Base-by-base conservation (phyloP, 1,140 invertebrate species). In the Venustaconcha ellipsiformis region DNA sequence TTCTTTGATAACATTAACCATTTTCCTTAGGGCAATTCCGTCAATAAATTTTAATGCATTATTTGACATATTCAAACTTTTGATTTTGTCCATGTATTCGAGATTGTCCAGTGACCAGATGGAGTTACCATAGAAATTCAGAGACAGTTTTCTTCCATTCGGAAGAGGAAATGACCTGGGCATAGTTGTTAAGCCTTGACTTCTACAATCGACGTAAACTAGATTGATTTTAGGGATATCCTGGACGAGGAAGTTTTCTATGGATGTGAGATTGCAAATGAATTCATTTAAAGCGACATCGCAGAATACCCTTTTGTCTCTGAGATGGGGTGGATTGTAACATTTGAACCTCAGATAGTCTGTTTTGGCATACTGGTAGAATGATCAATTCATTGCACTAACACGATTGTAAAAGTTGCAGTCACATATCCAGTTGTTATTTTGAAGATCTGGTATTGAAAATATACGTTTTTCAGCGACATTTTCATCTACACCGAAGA, bases 351-450 rank as follows among this genome's bases (percentile, higher is more conserved):
- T n/a, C 58, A 76, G n/a, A 67, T 68, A 12, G 70, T 72, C 15
- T 70, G 67, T 67, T 11, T 67, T 65, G 8, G 48, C 57, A 59
- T 78, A 79, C 12, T 23, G 58, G 58, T 74, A 78, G 55, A 81
- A 58, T 18, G 82, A 83, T 8, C 68, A 14, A 57, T 74, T 67
- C 11, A 83, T 30, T 5, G 57, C 65, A 15, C 37, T 63, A 14
- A 68, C 70, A 18, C 76, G n/a, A 14, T 78, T 71, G 57, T 78
- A 74, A 15, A 78, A 12, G 18, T 83, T 73, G 48, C 82, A 83
- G 62, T 83, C 76, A 65, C 79, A 83, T 20, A 66, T 58, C 8
- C 78, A 68, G 12, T 74, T 75, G 30, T 83, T 83, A 2, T 78
- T 60, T 3, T 78, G 64, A 8, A 81, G 20, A 37, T 83, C 75